phyloP scores from a whole-genome alignment of 2,888 invertebrate species.

The Heteromurus nitidus region DNA sequence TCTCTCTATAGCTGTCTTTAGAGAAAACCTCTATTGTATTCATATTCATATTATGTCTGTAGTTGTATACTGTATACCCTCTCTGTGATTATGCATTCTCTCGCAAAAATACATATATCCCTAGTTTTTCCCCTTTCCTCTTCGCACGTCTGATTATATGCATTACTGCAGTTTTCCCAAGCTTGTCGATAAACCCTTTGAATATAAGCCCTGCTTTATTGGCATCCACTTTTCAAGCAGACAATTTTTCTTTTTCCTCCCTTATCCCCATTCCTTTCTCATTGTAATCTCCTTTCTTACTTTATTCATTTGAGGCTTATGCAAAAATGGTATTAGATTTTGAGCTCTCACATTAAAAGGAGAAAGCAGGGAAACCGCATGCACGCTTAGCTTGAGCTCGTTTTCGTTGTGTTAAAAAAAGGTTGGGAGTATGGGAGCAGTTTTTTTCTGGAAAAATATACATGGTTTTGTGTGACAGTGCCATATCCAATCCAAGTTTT shows the following conservation, averaged over 20 bases:
- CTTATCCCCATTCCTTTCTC: background rate
- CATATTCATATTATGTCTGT: no score
- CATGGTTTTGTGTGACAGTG: conserved; percentile 23
- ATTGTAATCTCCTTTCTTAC: conserved; percentile 17
- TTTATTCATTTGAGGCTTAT: conserved; percentile 39
- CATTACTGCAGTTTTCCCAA: conserved; percentile 12
- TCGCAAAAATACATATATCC: no score
- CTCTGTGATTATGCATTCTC: background rate
- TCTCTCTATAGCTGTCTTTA: no score
- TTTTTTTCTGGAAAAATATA: background rate
- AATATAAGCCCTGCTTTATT: no score
- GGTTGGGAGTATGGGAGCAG: no score
- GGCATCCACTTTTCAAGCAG: background rate
- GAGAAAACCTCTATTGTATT: no score
- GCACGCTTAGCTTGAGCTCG: no score
- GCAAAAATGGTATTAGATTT: conserved; percentile 36
- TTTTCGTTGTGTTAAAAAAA: no score
- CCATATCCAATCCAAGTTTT: conserved; percentile 28
- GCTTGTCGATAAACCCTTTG: no score
- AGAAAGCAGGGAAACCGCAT: background rate
- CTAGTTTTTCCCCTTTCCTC: no score
- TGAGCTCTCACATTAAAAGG: background rate
- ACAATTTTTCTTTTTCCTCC: conserved; percentile 16
- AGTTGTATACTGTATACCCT: conserved; percentile 21
- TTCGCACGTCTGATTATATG: background rate